Evolutionary conservation across 1,140 invertebrate genomes (phyloP).

Genomic region (Drosophila persimilis): DNA sequence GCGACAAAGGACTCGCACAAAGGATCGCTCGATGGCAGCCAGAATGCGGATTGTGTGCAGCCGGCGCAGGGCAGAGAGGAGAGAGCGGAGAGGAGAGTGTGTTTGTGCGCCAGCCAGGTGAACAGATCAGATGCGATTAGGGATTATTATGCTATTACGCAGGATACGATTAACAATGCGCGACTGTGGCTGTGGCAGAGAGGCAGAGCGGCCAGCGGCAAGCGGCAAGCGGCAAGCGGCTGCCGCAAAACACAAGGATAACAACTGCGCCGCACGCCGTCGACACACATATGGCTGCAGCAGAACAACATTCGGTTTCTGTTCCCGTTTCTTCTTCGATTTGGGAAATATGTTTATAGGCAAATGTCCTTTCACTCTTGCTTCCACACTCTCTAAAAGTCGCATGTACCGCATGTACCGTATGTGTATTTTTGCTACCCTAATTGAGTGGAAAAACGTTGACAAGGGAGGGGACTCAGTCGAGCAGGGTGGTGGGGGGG

Average conservation of each 20-base stretch:
- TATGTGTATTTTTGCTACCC: conserved; percentile 69
- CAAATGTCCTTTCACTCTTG: conserved; percentile 64
- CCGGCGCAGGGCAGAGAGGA: conserved; percentile 38
- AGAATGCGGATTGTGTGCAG: conserved; percentile 57
- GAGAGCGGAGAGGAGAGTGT: conserved; percentile 16
- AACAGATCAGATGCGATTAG: conserved; percentile 81
- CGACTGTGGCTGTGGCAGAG: conserved; percentile 18
- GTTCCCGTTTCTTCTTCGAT: conserved; percentile 8
- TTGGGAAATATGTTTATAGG: conserved; percentile 49
- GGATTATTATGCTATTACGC: conserved; percentile 82
- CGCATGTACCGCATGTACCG: background rate
- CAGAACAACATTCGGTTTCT: conserved; percentile 31
- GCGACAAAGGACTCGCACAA: conserved; percentile 62
- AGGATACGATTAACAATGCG: conserved; percentile 79
- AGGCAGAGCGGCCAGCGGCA: too few relatives aligned
- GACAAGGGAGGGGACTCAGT: background rate
- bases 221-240: background rate
- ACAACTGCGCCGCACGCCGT: conserved; percentile 75
- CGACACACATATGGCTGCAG: conserved; percentile 58
- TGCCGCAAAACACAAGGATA: conserved; percentile 45
- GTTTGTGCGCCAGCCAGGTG: conserved; percentile 60
- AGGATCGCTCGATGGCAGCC: conserved; percentile 62
- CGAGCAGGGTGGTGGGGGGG: conserved; percentile 3
- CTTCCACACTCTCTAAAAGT: conserved; percentile 7
- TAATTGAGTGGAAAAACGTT: conserved; percentile 74